Conservation (phyloP, 2,797 vertebrate genomes). For the Acanthurus leucopareius region DNA sequence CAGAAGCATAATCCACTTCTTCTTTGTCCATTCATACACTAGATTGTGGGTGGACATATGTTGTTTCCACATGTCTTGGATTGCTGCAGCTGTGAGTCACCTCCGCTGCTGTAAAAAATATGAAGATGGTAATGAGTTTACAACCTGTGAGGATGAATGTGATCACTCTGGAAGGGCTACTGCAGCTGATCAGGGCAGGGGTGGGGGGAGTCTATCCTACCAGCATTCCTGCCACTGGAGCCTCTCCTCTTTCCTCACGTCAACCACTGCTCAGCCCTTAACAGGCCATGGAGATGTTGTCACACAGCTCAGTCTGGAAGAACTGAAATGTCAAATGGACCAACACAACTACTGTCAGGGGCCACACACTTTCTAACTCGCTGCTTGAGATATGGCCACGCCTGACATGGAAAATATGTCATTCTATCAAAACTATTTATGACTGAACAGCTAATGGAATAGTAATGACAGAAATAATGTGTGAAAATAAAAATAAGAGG, state of each 20-base stretch:
- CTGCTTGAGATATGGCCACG: slow-evolving; percentile 12
- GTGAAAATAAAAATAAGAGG: slow-evolving; percentile 3
- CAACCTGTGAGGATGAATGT: slow-evolving; percentile 65
- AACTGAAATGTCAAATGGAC: slow-evolving; percentile 2
- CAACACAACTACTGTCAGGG: slow-evolving; percentile 22
- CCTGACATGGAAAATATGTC: slow-evolving; percentile 35
- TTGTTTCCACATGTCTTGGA: neutral
- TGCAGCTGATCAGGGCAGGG: slow-evolving; percentile 33
- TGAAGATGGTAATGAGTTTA: slow-evolving; percentile 72
- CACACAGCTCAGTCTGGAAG: slow-evolving; percentile 7
- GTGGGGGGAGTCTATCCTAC: neutral
- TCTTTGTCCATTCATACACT: neutral
- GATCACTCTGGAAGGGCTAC: slow-evolving; percentile 35
- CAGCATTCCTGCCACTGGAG: slow-evolving; percentile 45
- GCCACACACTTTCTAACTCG: slow-evolving; percentile 8
- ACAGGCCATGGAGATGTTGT: slow-evolving; percentile 45
- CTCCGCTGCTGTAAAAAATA: slow-evolving; percentile 26
- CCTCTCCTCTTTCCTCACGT: slow-evolving; percentile 45
- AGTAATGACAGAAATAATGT: neutral
- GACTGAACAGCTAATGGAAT: neutral
- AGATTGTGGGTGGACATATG: neutral
- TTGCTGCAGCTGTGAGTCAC: slow-evolving; percentile 17
- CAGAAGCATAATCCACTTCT: neutral
- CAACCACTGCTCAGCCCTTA: slow-evolving; percentile 43
- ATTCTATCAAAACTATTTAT: slow-evolving; percentile 29